phyloP scores from a whole-genome alignment of 2,113 vertebrate genomes.

The Phrynosoma platyrhinos region DNA sequence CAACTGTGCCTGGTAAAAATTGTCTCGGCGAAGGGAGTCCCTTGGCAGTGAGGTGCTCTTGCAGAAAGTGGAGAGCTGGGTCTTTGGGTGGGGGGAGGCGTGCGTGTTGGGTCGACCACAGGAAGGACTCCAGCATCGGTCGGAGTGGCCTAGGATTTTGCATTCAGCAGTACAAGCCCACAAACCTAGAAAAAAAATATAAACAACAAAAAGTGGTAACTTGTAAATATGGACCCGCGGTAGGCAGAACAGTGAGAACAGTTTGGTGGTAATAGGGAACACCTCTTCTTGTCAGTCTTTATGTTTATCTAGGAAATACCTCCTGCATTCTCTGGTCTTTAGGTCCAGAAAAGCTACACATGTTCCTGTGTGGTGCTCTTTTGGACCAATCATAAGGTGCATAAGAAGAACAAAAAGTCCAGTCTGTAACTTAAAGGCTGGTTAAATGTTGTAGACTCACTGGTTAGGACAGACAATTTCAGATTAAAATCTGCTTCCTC shows the following conservation, averaged over 20 bases:
- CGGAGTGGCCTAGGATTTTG: slow-evolving; percentile 94
- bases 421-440: no score
- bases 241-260: not conserved
- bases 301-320: not conserved
- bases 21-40: slow-evolving; percentile 88
- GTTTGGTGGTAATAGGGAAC: no score
- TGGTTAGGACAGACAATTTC: no score
- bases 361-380: no score
- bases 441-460: no score
- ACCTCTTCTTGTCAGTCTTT: no score
- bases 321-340: not conserved
- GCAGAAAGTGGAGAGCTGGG: slow-evolving; percentile 89
- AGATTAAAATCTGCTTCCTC: no score
- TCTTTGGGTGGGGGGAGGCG: slow-evolving; percentile 77
- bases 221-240: not conserved
- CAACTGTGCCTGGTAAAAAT: slow-evolving; percentile 88
- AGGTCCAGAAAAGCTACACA: not conserved
- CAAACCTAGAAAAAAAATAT: slow-evolving; percentile 78
- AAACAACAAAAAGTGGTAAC: slow-evolving; percentile 37
- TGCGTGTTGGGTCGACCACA: slow-evolving; percentile 83
- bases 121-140: slow-evolving; percentile 97
- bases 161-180: slow-evolving; percentile 97
- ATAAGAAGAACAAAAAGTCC: not conserved
- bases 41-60: slow-evolving; percentile 92
- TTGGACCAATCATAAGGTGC: not conserved